Base-by-base conservation (phyloP, 2,888 invertebrate species). In the Nineta flava region DNA sequence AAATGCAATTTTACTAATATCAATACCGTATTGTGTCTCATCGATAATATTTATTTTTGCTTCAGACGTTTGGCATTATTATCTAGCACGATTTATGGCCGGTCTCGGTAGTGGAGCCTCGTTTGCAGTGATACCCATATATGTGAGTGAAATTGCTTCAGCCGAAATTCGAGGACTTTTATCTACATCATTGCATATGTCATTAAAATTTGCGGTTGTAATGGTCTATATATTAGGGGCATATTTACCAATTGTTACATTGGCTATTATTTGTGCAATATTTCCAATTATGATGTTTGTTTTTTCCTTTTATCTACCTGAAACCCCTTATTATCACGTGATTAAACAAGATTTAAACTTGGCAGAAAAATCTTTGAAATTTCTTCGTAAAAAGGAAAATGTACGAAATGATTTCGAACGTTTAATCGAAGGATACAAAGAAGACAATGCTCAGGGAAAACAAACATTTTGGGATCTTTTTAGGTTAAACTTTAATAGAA, bases 31-130 rank as follows among this genome's bases (percentile, higher is more conserved):
- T 56, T 70, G 73, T 53, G 43, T 74, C 42, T 74, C 76, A 54
- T 78, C 77, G 76, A 59, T 75, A 38, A 60, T 77, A 51, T 68
- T 77, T 57, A 71, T 76, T 55, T 59, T 68, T 13, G 77, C 77
- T 43, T 67, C 69, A 52, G 71, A 72, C 2, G 72, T 75, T 2
- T 62, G 68, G 41, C 57, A 71, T 42, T 66, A 77, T 7, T 76
- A 75, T 61, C 67, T 70, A 6, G 46, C 46, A 9, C 19, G 34
- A 16, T 32, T 76, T 66, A 71, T 76, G 62, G 73, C 73, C 44
- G 77, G 77, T 1, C 62, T 77, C 12, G 76, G 76, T 3, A 74
- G 9, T n/a, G 34, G 46, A 13, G 19, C 16, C 13, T 16, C 6
- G 12, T n/a, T 32, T 13, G 15, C 15, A 9, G 64, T 67, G 4